A percentile compares a stretch with the other conserved stretches of the same genome.
Conservation (phyloP, 2,113 vertebrate species). For the Furnarius figulus region DNA sequence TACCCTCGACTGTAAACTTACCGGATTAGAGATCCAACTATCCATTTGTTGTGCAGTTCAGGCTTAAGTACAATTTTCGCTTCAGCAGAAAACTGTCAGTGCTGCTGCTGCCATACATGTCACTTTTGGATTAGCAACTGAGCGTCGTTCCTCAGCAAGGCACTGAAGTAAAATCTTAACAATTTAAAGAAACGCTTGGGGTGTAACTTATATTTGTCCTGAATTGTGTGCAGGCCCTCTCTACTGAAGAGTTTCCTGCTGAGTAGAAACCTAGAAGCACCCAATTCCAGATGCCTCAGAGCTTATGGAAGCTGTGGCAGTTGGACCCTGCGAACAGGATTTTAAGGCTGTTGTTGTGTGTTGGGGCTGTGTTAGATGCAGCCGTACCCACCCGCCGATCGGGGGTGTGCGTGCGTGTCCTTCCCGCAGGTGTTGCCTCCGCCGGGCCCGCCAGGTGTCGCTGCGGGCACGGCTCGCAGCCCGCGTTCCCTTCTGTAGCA, state of each 20-base stretch:
- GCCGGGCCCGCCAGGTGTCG: too few species aligned
- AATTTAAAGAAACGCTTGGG: background rate
- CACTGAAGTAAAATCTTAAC: background rate
- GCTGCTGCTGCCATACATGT: background rate
- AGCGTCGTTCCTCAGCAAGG: background rate
- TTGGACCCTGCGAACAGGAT: fast-evolving
- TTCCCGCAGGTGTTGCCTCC: too few species aligned
- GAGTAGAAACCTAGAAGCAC: background rate
- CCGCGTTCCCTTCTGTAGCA: background rate
- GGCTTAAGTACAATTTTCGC: background rate
- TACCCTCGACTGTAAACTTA: background rate
- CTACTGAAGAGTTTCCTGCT: background rate
- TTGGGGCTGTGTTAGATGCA: too few species aligned
- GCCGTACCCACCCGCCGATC: fast-evolving
- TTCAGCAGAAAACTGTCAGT: background rate
- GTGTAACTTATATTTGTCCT: background rate
- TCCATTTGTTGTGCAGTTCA: background rate
- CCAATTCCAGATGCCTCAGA: background rate
- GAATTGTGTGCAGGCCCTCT: background rate
- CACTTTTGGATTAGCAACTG: background rate
- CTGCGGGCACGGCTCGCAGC: too few species aligned
- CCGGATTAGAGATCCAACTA: background rate
- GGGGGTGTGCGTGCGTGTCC: too few species aligned
- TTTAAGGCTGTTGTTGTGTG: background rate
- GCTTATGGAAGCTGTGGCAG: background rate